Conservation (phyloP, 2,888 invertebrate species). For the Chalcosyrphus nemorum region DNA sequence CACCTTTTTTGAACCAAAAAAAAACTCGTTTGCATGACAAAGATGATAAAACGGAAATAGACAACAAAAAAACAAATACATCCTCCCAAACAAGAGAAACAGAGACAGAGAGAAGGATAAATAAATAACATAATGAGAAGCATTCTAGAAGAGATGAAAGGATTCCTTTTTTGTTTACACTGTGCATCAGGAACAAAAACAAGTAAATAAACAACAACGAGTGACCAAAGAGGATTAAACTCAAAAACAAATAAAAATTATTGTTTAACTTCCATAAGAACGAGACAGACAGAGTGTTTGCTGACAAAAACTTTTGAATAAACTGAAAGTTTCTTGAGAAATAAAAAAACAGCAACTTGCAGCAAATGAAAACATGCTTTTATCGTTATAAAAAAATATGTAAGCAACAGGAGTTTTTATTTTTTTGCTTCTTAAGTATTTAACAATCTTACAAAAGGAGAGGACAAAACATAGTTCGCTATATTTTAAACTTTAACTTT, state of each 20-base stretch:
- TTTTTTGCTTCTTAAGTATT: constrained; percentile 12
- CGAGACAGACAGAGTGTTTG: too few relatives aligned
- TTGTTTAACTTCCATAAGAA: too few relatives aligned
- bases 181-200: constrained; percentile 30
- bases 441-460: constrained; percentile 37
- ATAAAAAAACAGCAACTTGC: background rate
- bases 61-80: background rate
- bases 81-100: background rate
- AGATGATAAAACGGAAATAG: constrained; percentile 4
- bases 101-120: constrained; percentile 1
- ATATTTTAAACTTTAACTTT: background rate
- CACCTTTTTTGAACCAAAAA: constrained; percentile 35
- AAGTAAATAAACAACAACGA: too few relatives aligned
- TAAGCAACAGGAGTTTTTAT: constrained; percentile 44
- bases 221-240: constrained; percentile 36
- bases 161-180: constrained; percentile 9
- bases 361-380: constrained; percentile 51
- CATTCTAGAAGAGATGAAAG: constrained; percentile 22
- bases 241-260: constrained; percentile 12
- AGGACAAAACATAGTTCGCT: constrained; percentile 8
- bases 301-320: constrained; percentile 4
- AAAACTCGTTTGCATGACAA: constrained; percentile 64
- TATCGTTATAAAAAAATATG: constrained; percentile 28
- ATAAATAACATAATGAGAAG: constrained; percentile 18
- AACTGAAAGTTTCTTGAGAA: background rate